These are phyloP conservation scores for Zootoca vivipara DNA, from an alignment of 2,113 vertebrate species.

Conservation along the genomic window DNA sequence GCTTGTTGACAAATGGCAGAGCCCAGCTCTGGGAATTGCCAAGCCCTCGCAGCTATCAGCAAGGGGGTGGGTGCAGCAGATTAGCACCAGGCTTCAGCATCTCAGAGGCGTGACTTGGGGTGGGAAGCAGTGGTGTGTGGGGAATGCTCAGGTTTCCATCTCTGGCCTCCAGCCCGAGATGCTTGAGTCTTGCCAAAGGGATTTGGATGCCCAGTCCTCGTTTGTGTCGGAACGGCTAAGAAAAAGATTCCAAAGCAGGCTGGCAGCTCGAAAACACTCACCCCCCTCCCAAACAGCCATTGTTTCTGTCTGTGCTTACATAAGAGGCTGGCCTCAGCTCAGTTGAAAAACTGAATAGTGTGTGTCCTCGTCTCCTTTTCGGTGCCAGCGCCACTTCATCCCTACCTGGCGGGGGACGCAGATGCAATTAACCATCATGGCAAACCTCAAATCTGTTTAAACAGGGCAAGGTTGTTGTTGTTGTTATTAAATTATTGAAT, in stretches of 20 bases:
- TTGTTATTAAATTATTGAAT: no score
- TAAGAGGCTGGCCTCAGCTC: background rate
- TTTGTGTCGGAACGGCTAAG: background rate
- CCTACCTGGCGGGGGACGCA: background rate
- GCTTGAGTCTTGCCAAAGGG: slow-evolving; percentile 11
- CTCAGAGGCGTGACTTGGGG: background rate
- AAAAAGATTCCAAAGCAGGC: slow-evolving; percentile 3
- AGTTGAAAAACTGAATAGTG: background rate
- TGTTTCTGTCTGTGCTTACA: background rate
- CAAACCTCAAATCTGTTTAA: background rate
- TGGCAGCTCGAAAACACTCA: slow-evolving; percentile 25
- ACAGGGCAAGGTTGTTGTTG: background rate
- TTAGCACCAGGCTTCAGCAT: background rate
- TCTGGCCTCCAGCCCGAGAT: slow-evolving; percentile 20
- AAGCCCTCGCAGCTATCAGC: background rate
- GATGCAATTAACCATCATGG: background rate
- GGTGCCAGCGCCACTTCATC: background rate
- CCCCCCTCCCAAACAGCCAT: background rate
- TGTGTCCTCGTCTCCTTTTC: background rate
- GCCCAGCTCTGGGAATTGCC: background rate
- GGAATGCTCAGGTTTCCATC: background rate
- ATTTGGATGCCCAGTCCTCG: slow-evolving; percentile 1
- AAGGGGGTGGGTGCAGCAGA: background rate
- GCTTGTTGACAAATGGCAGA: background rate
- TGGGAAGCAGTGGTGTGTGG: background rate